Evolutionary conservation across 2,888 invertebrate genomes (phyloP).

Genomic region (Diplazon laetatorius): DNA sequence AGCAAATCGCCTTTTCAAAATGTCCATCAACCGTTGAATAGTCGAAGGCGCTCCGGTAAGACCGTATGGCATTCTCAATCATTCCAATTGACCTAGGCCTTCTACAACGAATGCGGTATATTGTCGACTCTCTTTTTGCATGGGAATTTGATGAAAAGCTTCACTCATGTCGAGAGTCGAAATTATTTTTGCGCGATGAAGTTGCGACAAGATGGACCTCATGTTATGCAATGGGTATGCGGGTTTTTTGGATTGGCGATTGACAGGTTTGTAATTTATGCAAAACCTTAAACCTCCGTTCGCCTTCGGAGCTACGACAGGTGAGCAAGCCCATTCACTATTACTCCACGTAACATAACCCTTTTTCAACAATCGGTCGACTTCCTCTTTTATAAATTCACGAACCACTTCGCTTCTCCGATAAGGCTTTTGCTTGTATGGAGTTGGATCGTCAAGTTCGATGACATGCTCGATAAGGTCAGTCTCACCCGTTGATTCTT

Average conservation of each 20-base stretch:
- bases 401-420: conserved; percentile 41
- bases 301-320: conserved; percentile 48
- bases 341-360: conserved; percentile 47
- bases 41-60: conserved; percentile 56
- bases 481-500: conserved; percentile 45
- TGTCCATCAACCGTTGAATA: conserved; percentile 56
- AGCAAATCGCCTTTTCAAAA: conserved; percentile 40
- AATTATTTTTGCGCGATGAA: conserved; percentile 21
- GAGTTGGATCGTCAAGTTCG: conserved; percentile 31
- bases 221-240: conserved; percentile 57
- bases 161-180: conserved; percentile 26
- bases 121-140: conserved; percentile 22
- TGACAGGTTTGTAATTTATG: conserved; percentile 46
- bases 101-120: conserved; percentile 52
- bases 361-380: conserved; percentile 32
- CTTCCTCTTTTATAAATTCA: conserved; percentile 28
- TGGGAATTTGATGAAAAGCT: conserved; percentile 60
- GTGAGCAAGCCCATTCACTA: conserved; percentile 51
- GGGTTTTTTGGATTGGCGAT: conserved; percentile 51
- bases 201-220: conserved; percentile 56
- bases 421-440: conserved; percentile 50
- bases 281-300: conserved; percentile 45
- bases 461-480: conserved; percentile 51
- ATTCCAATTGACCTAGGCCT: conserved; percentile 50
- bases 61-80: conserved; percentile 59